Evolutionary conservation across 2,888 invertebrate species (phyloP).

Genomic region (Nemurella pictetii): DNA sequence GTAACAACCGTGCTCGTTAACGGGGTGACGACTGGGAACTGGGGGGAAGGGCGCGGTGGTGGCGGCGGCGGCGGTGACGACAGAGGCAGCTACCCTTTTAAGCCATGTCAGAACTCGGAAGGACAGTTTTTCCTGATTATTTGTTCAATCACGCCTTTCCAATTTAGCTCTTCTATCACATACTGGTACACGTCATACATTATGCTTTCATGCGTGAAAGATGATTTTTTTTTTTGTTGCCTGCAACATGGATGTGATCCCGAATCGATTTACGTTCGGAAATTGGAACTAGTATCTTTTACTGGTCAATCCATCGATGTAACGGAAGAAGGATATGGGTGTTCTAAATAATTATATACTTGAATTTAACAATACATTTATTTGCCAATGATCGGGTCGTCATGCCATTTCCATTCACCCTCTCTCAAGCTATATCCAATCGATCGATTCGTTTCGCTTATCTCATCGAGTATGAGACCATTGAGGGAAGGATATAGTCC

Average conservation of each 20-base stretch:
- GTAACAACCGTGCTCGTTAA: neutral
- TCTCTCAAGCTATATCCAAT: neutral
- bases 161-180: conserved; percentile 7
- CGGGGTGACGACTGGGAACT: neutral
- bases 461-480: neutral
- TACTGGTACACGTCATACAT: too few species aligned
- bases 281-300: neutral
- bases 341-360: neutral
- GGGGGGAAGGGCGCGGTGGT: neutral
- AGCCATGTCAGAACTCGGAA: neutral
- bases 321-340: neutral
- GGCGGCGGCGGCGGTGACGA: neutral
- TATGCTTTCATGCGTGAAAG: neutral
- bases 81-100: neutral
- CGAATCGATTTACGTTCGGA: neutral
- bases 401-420: neutral
- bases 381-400: neutral
- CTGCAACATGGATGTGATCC: neutral
- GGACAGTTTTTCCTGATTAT: conserved; percentile 13
- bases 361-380: neutral
- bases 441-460: neutral
- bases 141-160: conserved; percentile 14
- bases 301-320: neutral
- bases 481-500: neutral
- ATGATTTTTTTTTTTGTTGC: neutral